Evolutionary conservation across 2,797 vertebrate species (phyloP).

Genomic region (Spondyliosoma cantharus): DNA sequence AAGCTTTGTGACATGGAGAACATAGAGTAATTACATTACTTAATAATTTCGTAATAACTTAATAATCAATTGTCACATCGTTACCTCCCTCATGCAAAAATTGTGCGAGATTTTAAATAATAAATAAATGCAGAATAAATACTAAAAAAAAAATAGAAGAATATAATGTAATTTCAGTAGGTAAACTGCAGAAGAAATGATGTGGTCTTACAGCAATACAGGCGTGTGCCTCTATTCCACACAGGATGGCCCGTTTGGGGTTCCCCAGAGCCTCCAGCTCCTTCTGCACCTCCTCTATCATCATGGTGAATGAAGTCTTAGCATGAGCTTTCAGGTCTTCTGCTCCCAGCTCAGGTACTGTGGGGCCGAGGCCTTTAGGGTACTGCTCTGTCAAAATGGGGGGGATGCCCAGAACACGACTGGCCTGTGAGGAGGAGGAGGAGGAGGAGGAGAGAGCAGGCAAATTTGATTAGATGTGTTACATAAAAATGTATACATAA

Average conservation of each 20-base stretch:
- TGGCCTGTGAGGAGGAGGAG: slow-evolving; percentile 77
- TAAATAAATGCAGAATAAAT: too few relatives aligned
- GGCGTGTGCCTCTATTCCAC: slow-evolving; percentile 91
- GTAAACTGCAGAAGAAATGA: not conserved
- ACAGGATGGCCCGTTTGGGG: slow-evolving; percentile 88
- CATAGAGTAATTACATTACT: not conserved
- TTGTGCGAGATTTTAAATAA: not conserved
- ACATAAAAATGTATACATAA: not conserved
- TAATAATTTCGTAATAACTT: not conserved
- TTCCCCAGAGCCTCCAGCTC: slow-evolving; percentile 80
- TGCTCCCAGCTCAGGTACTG: slow-evolving; percentile 89
- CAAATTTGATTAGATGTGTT: not conserved
- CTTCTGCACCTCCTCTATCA: slow-evolving; percentile 83
- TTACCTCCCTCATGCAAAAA: not conserved
- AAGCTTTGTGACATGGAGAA: not conserved
- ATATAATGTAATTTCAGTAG: not conserved
- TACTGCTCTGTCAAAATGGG: slow-evolving; percentile 91
- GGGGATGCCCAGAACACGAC: slow-evolving; percentile 85
- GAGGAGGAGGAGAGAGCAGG: not conserved
- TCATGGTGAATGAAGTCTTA: slow-evolving; percentile 92
- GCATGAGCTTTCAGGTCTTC: slow-evolving; percentile 80
- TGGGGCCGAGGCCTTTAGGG: slow-evolving; percentile 90
- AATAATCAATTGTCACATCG: not conserved
- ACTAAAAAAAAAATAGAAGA: not conserved
- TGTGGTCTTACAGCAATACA: slow-evolving; percentile 88